phyloP scores from a whole-genome alignment of 2,113 vertebrate species.

The Hemibagrus wyckioides region DNA sequence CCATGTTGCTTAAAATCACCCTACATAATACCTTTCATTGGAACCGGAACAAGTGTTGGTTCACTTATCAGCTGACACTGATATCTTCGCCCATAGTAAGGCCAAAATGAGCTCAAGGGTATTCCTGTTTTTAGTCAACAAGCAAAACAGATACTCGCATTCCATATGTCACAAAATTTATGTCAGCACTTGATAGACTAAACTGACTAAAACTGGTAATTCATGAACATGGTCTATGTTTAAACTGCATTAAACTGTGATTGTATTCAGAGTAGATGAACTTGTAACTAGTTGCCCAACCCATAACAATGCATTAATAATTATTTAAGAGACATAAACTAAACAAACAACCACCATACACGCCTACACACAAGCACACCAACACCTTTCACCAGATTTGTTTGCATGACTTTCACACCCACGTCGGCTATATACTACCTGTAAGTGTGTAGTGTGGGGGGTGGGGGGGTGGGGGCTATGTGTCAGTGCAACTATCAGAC shows the following conservation, averaged over 20 bases:
- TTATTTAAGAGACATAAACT: not conserved
- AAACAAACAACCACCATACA: not conserved
- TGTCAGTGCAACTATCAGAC: not conserved
- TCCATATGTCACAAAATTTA: not conserved
- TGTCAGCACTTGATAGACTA: not conserved
- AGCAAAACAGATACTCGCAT: not conserved
- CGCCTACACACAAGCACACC: not conserved
- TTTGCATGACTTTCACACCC: not conserved
- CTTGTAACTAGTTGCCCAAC: no score
- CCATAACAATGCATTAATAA: not conserved
- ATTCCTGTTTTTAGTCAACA: not conserved
- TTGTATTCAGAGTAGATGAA: not conserved
- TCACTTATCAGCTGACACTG: not conserved
- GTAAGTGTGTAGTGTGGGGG: no score
- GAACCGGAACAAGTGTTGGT: not conserved
- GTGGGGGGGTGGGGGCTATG: no score
- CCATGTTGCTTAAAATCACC: not conserved
- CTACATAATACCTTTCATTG: not conserved
- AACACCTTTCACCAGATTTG: not conserved
- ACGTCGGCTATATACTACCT: no score
- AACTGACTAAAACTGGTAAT: not conserved
- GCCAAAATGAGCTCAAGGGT: not conserved
- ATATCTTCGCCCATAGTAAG: not conserved
- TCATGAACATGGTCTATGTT: not conserved
- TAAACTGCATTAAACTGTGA: not conserved